phyloP scores from a whole-genome alignment of 1,140 invertebrate species.

The Notospermus geniculatus region DNA sequence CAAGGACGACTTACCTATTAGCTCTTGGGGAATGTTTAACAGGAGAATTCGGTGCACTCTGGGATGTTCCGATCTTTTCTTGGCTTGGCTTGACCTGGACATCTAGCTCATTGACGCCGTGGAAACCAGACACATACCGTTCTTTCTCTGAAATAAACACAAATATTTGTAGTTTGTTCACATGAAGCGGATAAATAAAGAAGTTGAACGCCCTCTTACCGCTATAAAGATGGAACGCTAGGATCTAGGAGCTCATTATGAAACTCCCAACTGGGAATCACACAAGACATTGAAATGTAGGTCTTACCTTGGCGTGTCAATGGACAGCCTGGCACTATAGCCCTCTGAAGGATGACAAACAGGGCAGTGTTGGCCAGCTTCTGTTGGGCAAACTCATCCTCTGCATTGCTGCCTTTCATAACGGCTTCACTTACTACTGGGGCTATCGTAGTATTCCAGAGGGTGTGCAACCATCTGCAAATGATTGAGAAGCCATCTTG shows the following conservation, averaged over 20 bases:
- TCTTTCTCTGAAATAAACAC: conserved; percentile 40
- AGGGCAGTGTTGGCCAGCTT: conserved; percentile 52
- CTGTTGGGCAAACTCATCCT: conserved; percentile 38
- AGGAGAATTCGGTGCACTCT: too few species aligned
- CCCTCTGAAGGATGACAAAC: conserved; percentile 51
- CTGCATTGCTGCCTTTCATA: conserved; percentile 32
- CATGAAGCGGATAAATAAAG: too few species aligned
- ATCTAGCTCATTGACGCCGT: conserved; percentile 47
- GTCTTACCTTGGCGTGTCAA: conserved; percentile 41
- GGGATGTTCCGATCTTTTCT: too few species aligned
- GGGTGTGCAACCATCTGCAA: conserved; percentile 43
- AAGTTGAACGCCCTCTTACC: too few species aligned
- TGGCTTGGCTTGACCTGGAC: too few species aligned
- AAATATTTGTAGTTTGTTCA: too few species aligned
- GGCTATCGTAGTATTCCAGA: conserved; percentile 49
- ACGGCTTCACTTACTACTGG: conserved; percentile 43
- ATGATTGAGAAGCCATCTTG: too few species aligned
- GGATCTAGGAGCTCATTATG: background rate
- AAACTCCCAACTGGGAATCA: background rate
- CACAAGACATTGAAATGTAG: background rate
- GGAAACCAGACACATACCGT: conserved; percentile 36
- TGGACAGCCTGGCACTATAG: conserved; percentile 48
- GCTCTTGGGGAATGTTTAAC: too few species aligned
- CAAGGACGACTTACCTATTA: too few species aligned
- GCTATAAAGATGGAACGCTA: background rate